Evolutionary conservation across 2,797 vertebrate genomes (phyloP).

Genomic region (Muscicapa comitata): DNA sequence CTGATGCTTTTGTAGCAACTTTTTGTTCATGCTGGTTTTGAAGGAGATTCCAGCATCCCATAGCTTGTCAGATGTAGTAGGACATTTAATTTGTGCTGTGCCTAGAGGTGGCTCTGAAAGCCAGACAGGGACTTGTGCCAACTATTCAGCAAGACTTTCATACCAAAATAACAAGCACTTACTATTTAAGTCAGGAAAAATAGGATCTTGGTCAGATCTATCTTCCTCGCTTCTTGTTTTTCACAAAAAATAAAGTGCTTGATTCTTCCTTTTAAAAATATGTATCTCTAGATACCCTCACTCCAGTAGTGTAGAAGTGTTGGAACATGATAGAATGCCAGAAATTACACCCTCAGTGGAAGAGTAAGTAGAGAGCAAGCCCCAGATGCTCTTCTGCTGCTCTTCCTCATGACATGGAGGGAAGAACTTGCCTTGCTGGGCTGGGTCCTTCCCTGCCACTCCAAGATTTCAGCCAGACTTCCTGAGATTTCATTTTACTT

Average conservation of each 20-base stretch:
- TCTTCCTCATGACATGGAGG: accelerated
- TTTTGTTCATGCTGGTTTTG: neutral
- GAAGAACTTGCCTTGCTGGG: neutral
- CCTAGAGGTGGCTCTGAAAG: constrained; percentile 10
- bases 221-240: neutral
- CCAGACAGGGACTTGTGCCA: neutral
- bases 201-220: neutral
- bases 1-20: neutral
- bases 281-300: neutral
- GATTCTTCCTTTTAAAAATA: constrained; percentile 56
- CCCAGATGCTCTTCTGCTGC: neutral
- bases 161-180: constrained; percentile 45
- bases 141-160: constrained; percentile 6
- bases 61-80: neutral
- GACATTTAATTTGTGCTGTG: constrained; percentile 33
- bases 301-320: neutral
- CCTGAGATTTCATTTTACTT: constrained; percentile 4
- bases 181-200: neutral
- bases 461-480: neutral
- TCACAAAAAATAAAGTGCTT: constrained; percentile 38
- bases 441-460: neutral
- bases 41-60: neutral
- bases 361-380: neutral
- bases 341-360: neutral
- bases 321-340: neutral